Percentiles rank a stretch among this genome's conserved stretches.
Conservation (phyloP, 2,797 vertebrate species). For the Ctenopoma kingsleyae region DNA sequence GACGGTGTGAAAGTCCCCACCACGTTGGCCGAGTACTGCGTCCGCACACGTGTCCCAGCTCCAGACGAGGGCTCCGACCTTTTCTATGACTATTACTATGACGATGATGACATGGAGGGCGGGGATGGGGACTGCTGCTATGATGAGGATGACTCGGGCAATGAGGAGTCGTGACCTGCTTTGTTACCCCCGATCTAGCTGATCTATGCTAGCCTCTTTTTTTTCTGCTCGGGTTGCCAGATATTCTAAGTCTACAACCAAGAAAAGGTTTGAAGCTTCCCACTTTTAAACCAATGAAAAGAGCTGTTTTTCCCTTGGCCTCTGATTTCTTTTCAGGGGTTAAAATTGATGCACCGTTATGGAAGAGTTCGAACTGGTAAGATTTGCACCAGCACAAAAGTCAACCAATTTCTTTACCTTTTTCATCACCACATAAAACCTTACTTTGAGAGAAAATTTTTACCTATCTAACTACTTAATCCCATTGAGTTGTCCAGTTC, state of each 20-base stretch:
- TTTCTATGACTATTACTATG: slow-evolving; percentile 94
- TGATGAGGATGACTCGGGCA: slow-evolving; percentile 91
- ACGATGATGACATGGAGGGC: slow-evolving; percentile 91
- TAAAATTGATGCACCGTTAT: slow-evolving; percentile 46
- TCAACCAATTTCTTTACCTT: slow-evolving; percentile 47
- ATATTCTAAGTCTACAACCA: slow-evolving; percentile 63
- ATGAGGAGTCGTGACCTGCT: slow-evolving; percentile 91
- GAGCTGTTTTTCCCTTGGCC: slow-evolving; percentile 64
- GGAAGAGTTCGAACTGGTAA: slow-evolving; percentile 60
- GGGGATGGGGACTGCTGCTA: slow-evolving; percentile 88
- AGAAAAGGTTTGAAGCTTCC: slow-evolving; percentile 69
- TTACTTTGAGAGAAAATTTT: slow-evolving; percentile 46
- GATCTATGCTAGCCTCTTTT: slow-evolving; percentile 39
- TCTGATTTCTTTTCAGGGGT: slow-evolving; percentile 54
- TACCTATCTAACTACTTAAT: slow-evolving; percentile 19
- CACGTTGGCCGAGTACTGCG: slow-evolving; percentile 93
- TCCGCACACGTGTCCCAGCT: slow-evolving; percentile 90
- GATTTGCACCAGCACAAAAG: slow-evolving; percentile 80
- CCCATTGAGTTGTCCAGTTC: slow-evolving; percentile 15
- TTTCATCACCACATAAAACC: slow-evolving; percentile 52
- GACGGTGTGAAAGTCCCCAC: slow-evolving; percentile 95
- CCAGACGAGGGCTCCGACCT: slow-evolving; percentile 92
- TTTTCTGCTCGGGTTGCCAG: slow-evolving; percentile 59
- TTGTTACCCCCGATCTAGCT: slow-evolving; percentile 34
- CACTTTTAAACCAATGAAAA: slow-evolving; percentile 69